These are phyloP conservation scores for Loripinus fragilis DNA, from an alignment of 2,888 invertebrate species.

Conservation along the genomic window DNA sequence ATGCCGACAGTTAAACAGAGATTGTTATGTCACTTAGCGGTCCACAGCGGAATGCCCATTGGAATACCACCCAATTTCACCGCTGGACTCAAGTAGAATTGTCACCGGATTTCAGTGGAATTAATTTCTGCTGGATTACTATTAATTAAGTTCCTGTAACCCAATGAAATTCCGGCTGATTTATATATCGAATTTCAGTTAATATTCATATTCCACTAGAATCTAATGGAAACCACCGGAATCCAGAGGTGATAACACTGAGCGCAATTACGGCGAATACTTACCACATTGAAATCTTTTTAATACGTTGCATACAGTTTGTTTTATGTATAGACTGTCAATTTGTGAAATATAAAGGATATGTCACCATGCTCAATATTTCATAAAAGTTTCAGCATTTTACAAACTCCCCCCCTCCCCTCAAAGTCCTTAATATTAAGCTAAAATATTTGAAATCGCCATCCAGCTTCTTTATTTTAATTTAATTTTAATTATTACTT, in stretches of 20 bases:
- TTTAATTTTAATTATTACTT: too few species aligned
- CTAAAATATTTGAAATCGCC: too few species aligned
- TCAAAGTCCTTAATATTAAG: too few species aligned
- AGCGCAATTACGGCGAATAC: too few species aligned
- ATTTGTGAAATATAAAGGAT: too few species aligned
- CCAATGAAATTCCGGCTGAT: not conserved
- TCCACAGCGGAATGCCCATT: not conserved
- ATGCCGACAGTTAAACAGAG: not conserved
- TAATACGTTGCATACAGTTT: too few species aligned
- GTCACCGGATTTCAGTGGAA: not conserved
- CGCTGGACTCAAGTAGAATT: not conserved
- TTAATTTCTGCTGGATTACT: slow-evolving; percentile 3
- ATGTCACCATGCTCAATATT: too few species aligned
- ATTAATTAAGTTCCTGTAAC: not conserved
- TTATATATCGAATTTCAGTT: not conserved
- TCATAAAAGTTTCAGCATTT: too few species aligned
- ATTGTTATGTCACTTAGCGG: not conserved
- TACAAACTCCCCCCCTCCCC: too few species aligned
- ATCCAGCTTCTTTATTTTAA: too few species aligned
- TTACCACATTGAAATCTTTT: too few species aligned
- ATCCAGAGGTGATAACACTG: not conserved
- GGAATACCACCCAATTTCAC: not conserved
- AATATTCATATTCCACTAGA: not conserved
- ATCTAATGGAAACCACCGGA: not conserved
- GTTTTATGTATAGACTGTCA: too few species aligned